Conservation (phyloP, 2,113 vertebrate species). For the Vulpes vulpes region DNA sequence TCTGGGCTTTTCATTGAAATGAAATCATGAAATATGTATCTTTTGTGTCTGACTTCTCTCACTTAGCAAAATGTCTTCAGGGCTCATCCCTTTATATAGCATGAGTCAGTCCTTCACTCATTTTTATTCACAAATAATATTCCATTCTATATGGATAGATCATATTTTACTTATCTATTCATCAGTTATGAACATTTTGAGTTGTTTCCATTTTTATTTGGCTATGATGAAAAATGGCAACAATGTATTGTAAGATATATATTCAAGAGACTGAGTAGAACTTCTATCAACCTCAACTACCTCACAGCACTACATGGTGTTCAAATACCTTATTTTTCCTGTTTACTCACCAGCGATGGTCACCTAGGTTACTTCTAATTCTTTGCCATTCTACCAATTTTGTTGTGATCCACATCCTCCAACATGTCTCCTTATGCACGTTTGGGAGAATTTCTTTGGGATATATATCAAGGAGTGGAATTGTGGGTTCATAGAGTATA, state of each 20-base stretch:
- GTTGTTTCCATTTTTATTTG: not conserved
- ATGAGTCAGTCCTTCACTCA: not conserved
- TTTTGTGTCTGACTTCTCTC: not conserved
- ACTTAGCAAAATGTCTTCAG: not conserved
- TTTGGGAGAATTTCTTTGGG: not conserved
- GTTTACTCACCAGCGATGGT: not conserved
- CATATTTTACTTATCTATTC: slow-evolving; percentile 1
- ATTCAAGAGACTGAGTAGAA: not conserved
- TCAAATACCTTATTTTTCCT: not conserved
- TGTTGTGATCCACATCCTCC: not conserved
- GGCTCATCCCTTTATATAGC: not conserved
- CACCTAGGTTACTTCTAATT: not conserved
- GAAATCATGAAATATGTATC: not conserved
- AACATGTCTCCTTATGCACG: not conserved
- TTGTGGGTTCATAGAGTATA: not conserved
- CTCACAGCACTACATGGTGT: not conserved
- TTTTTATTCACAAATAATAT: not conserved
- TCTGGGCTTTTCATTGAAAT: not conserved
- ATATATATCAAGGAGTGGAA: not conserved
- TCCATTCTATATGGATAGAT: not conserved
- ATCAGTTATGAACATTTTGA: not conserved
- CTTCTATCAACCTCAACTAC: not conserved
- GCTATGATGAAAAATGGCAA: not conserved
- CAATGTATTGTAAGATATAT: not conserved
- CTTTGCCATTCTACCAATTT: not conserved